Evolutionary conservation across 2,888 invertebrate species (phyloP).

Genomic region (Loripinus fragilis): DNA sequence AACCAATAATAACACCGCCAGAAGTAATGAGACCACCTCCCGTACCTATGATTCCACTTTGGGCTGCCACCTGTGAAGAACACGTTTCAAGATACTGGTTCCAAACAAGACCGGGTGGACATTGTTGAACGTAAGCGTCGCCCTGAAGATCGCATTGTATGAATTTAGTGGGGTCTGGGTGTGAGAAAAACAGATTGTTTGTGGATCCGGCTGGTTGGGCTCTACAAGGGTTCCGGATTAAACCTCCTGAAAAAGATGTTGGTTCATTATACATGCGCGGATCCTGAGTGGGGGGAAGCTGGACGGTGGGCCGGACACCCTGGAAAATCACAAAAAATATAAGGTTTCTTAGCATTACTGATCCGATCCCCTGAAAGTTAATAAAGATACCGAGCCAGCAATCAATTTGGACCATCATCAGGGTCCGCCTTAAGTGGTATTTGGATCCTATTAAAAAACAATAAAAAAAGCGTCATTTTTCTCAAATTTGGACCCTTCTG

Average conservation of each 20-base stretch:
- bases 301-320: no score
- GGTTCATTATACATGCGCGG: no score
- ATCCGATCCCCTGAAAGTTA: no score
- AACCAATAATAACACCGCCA: background rate
- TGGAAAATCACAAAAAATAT: no score
- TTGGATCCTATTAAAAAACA: no score
- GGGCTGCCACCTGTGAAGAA: conserved; percentile 40
- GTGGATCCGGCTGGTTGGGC: conserved; percentile 33
- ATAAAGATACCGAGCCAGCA: no score
- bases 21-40: background rate
- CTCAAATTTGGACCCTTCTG: no score
- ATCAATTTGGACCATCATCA: no score
- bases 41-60: background rate
- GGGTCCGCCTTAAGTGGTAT: no score
- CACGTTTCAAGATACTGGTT: conserved; percentile 63
- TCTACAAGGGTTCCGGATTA: conserved; percentile 55
- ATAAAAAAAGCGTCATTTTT: no score
- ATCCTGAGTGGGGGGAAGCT: no score
- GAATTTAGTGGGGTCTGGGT: conserved; percentile 69
- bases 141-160: conserved; percentile 67
- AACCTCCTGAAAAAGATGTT: background rate
- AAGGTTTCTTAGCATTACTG: no score
- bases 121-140: conserved; percentile 60
- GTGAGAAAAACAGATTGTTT: conserved; percentile 62
- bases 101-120: conserved; percentile 69